phyloP scores from a whole-genome alignment of 2,113 vertebrate species.

The Spea bombifrons region DNA sequence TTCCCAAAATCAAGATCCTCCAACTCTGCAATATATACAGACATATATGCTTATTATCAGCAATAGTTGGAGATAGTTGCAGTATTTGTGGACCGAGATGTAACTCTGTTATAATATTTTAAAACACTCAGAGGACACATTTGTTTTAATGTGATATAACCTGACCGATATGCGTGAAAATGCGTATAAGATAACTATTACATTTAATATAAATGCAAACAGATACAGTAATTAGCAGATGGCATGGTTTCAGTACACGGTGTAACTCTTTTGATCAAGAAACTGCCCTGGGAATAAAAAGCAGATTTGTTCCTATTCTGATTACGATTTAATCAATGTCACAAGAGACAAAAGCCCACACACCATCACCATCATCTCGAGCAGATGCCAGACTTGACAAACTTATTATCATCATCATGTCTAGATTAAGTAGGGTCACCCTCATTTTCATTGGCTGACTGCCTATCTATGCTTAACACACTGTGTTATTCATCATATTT shows the following conservation, averaged over 20 bases:
- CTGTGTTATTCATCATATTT: conserved; percentile 11
- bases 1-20: conserved; percentile 81
- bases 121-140: no score
- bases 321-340: conserved; percentile 6
- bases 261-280: not conserved
- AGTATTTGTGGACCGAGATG: not conserved
- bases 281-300: not conserved
- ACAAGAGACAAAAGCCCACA: conserved; percentile 1
- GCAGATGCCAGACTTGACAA: conserved; percentile 27
- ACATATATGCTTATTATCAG: no score
- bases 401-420: conserved; percentile 33
- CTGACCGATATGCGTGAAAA: not conserved
- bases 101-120: not conserved
- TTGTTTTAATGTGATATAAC: no score
- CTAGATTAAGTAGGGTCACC: not conserved
- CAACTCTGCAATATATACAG: conserved; percentile 63
- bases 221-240: not conserved
- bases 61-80: not conserved
- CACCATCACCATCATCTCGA: not conserved
- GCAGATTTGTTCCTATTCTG: not conserved
- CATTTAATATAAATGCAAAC: not conserved
- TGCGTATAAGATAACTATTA: no score
- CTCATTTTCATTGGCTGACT: conserved; percentile 4
- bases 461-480: conserved; percentile 13
- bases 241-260: not conserved